Base-by-base conservation (phyloP, 2,113 vertebrate genomes). In the Illadopsis cleaveri region DNA sequence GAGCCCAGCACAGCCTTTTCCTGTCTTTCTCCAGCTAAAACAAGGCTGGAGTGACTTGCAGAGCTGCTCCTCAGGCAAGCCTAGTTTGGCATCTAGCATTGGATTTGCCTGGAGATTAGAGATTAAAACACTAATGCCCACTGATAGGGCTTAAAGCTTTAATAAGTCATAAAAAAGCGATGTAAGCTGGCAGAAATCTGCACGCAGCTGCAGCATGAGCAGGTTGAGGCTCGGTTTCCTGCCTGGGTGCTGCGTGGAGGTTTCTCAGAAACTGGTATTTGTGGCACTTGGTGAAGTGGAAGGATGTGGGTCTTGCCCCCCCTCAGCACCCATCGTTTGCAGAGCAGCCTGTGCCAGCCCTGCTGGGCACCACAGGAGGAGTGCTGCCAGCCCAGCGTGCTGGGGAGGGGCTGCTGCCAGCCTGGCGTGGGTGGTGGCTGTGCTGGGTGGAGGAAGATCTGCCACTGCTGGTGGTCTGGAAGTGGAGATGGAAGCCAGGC, bases 81-180 rank as follows among this genome's bases (percentile, higher is more conserved):
- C 90, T 53, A 10, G 62, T 76, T 93, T 94, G 79, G 86, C 89
- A 66, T 84, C 76, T 33, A 75, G 73, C 2, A 0, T 23, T 38
- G 85, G 85, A 90, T 96, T 96, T 97, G 87, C 82, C 54, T 33
- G 38, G 68, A 81, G 82, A 86, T 94, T 85, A 83, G 82, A 64
- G 95, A 91, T 96, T 93, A 83, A 82, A 83, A 53, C 76, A 31
- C 82, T 93, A 89, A 78, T 84, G 82, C 83, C 61, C 79, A 90
- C 4, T 75, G 85, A 87, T 90, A 97, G 86, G 89, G 91, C 90
- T 78, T 94, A 95, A 91, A 90, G 81, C 90, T 95, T 86, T 96
- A 93, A 93, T 83, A 95, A 97, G 76, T 97, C 56, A 50, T 95
- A 86, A 96, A 96, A 96, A 96, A 86, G 31, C 80, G 91, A 81